Conservation (phyloP, 2,797 vertebrate species). For the Thaleichthys pacificus region DNA sequence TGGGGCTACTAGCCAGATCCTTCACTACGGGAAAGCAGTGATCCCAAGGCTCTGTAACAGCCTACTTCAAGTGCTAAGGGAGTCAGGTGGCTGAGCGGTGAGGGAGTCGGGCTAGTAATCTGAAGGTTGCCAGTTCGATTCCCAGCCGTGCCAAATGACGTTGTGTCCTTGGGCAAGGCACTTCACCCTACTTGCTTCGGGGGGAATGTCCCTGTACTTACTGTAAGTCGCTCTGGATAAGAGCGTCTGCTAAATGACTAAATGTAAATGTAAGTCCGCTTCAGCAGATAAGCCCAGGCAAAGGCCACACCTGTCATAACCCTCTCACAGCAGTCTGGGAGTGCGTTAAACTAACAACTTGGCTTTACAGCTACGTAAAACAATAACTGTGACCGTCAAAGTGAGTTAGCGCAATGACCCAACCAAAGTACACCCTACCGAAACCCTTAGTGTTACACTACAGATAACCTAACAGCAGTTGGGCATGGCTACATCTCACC, state of each 20-base stretch:
- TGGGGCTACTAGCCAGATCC: not conserved
- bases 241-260: too few species aligned
- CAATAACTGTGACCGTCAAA: constrained; percentile 1
- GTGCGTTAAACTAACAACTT: not conserved
- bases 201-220: too few species aligned
- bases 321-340: not conserved
- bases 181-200: too few species aligned
- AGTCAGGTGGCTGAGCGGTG: too few species aligned
- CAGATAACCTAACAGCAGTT: too few species aligned
- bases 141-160: too few species aligned
- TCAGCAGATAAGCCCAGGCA: not conserved
- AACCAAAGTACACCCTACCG: constrained; percentile 1
- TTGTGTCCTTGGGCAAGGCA: too few species aligned
- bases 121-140: too few species aligned
- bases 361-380: not conserved
- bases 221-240: too few species aligned
- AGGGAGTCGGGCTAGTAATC: too few species aligned
- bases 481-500: too few species aligned
- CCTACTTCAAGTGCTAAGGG: not conserved
- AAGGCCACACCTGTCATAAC: not conserved
- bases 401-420: not conserved
- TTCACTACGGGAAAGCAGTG: not conserved
- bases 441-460: not conserved
- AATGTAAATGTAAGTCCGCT: too few species aligned
- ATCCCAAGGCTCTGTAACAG: not conserved